Evolutionary conservation across 2,113 vertebrate genomes (phyloP), one percentile per base, ranked within the genome.

Genomic region (Carollia perspicillata): DNA sequence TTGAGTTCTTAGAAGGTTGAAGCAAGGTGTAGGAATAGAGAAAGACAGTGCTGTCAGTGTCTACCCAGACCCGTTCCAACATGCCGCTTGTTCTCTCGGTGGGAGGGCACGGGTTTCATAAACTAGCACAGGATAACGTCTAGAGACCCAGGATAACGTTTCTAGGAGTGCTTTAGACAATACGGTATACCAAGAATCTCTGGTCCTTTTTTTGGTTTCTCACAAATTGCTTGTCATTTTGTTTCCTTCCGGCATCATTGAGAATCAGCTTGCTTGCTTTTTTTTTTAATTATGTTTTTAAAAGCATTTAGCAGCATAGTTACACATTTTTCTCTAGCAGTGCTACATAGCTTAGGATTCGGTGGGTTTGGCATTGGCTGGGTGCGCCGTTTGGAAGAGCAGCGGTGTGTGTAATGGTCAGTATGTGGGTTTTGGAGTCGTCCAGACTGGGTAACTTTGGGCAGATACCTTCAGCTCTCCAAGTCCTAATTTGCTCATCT

Each of bases 161-260:
- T 83, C 37, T 87, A 53, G 66, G 86, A 68, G 18, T 90, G 47
- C 63, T 60, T 58, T 79, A 28, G 51, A 14, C 5, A 18, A 33
- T 71, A 42, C 26, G 11, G 53, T 78, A 17, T 42, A 63, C 33
- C 49, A 90, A 78, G 81, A 79, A 30, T 77, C 92, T 87, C 47
- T 90, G 37, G 28, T 40, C 37, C 42, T 37, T 92, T 92, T 84
- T 55, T 79, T 84, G 22, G 53, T 55, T 78, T 79, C 49, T 33
- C n/a, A 80, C 63, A 94, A 37, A 87, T 81, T 84, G 16, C 28
- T 80, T 87, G n/a, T 83, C 51, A 58, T 51, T 92, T 85, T 78
- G 26, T 72, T 87, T 88, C 11, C 8, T 85, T 81, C 37, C 16
- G 42, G 60, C 23, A 58, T 93, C 20, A 23, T 3, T 60, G 65